Percentiles rank a stretch among this genome's conserved stretches.
Conservation (phyloP, 2,797 vertebrate genomes). For the Alosa sapidissima region DNA sequence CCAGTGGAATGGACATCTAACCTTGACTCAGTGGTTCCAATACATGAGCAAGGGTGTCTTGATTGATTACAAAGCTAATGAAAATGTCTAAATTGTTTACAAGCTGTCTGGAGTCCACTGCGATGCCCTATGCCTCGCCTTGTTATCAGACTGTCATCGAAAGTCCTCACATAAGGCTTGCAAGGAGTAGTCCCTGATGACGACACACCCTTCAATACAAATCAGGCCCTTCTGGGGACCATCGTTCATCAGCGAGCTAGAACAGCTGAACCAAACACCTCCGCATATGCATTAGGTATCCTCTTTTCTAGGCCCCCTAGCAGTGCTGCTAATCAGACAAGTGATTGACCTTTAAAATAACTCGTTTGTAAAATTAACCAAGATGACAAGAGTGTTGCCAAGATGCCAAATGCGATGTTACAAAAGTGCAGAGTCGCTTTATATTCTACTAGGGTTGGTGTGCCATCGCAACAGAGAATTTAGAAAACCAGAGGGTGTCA, state of each 20-base stretch:
- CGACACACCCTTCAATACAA: neutral
- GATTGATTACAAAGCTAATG: constrained; percentile 64
- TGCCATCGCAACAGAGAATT: neutral
- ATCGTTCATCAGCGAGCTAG: neutral
- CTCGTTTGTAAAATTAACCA: neutral
- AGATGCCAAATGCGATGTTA: neutral
- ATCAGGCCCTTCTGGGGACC: neutral
- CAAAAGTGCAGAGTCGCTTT: neutral
- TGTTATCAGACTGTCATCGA: neutral
- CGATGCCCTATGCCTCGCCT: neutral
- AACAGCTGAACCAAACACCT: too few species aligned
- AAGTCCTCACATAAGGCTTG: neutral
- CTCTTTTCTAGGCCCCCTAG: neutral
- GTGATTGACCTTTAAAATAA: neutral
- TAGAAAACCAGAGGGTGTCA: neutral
- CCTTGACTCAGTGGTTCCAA: constrained; percentile 51
- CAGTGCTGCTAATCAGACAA: neutral
- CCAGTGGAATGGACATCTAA: constrained; percentile 42
- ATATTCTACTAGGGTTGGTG: neutral
- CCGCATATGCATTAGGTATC: neutral
- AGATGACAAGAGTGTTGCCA: neutral
- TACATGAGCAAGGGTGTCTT: constrained; percentile 45
- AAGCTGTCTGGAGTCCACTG: constrained; percentile 57
- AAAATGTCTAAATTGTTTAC: constrained; percentile 62
- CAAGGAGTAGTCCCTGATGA: neutral